These are phyloP conservation scores for Podilymbus podiceps DNA, from an alignment of 2,113 vertebrate genomes.

Conservation along the genomic window DNA sequence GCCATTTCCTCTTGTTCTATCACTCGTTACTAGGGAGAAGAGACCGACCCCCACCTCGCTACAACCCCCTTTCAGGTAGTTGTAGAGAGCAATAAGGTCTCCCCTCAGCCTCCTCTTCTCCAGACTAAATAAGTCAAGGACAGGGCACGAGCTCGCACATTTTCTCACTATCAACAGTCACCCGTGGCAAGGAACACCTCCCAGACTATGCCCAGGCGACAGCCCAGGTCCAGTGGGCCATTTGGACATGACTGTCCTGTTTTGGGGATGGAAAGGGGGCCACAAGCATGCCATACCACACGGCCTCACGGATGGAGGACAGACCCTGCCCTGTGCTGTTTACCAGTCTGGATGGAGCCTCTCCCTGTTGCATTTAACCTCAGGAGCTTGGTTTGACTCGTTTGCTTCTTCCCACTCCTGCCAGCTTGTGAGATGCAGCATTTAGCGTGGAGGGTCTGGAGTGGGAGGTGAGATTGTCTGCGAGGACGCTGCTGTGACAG, in stretches of 20 bases:
- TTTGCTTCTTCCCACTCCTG: background rate
- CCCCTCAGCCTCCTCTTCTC: too few species aligned
- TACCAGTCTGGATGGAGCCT: background rate
- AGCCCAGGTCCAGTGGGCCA: too few species aligned
- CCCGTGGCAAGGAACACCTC: background rate
- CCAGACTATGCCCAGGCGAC: background rate
- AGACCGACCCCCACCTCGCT: too few species aligned
- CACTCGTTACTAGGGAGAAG: too few species aligned
- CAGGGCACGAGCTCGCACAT: rapidly evolving
- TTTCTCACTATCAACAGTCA: background rate
- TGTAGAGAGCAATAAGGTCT: too few species aligned
- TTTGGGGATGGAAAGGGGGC: background rate
- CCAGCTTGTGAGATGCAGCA: rapidly evolving
- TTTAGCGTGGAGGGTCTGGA: background rate
- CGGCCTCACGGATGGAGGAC: background rate
- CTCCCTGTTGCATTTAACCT: background rate
- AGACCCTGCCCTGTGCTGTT: background rate
- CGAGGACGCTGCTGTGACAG: background rate
- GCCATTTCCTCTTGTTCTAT: too few species aligned
- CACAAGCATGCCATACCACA: rapidly evolving
- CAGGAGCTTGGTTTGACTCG: background rate
- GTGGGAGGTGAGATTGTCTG: background rate
- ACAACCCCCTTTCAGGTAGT: too few species aligned
- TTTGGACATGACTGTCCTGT: background rate
- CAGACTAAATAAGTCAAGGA: background rate